Percentiles rank a stretch among this genome's conserved stretches.
Conservation (phyloP, 2,888 invertebrate genomes). For the Gnatocerus cornutus region DNA sequence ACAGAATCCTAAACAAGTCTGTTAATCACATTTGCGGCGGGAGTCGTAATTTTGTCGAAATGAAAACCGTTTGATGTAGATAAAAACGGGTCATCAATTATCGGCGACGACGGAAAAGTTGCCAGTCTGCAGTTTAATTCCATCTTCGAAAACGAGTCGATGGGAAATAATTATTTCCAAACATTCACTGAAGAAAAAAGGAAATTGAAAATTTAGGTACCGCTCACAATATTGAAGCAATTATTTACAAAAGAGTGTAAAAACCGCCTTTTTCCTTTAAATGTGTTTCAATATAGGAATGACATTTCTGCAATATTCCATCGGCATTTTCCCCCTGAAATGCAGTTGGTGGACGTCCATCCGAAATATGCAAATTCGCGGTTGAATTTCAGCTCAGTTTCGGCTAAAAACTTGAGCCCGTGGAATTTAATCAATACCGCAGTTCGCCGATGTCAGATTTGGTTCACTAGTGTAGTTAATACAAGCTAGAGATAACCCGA, state of each 20-base stretch:
- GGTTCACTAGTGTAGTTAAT: slow-evolving; percentile 54
- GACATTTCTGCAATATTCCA: too few relatives aligned
- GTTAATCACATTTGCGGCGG: slow-evolving; percentile 68
- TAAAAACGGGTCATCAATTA: slow-evolving; percentile 66
- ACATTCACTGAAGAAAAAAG: background rate
- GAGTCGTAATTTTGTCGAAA: slow-evolving; percentile 61
- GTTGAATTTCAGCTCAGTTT: slow-evolving; percentile 52
- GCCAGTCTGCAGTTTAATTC: slow-evolving; percentile 41
- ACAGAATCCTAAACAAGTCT: slow-evolving; percentile 68
- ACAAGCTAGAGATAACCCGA: slow-evolving; percentile 53
- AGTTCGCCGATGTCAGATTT: slow-evolving; percentile 53
- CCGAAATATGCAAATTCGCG: slow-evolving; percentile 51
- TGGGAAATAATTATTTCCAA: slow-evolving; percentile 36
- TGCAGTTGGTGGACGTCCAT: slow-evolving; percentile 11
- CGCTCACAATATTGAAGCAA: too few relatives aligned
- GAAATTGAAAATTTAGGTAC: background rate
- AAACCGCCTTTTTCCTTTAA: too few relatives aligned
- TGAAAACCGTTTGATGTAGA: slow-evolving; percentile 67
- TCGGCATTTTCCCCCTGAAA: background rate
- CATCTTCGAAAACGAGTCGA: slow-evolving; percentile 29
- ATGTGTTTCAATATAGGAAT: too few relatives aligned
- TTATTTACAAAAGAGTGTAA: too few relatives aligned
- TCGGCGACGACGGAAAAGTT: slow-evolving; percentile 47
- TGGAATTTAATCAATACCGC: slow-evolving; percentile 55
- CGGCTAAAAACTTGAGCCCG: slow-evolving; percentile 40